Base-by-base conservation (phyloP, 1,140 invertebrate genomes). In the Proctacanthus coquilletti region DNA sequence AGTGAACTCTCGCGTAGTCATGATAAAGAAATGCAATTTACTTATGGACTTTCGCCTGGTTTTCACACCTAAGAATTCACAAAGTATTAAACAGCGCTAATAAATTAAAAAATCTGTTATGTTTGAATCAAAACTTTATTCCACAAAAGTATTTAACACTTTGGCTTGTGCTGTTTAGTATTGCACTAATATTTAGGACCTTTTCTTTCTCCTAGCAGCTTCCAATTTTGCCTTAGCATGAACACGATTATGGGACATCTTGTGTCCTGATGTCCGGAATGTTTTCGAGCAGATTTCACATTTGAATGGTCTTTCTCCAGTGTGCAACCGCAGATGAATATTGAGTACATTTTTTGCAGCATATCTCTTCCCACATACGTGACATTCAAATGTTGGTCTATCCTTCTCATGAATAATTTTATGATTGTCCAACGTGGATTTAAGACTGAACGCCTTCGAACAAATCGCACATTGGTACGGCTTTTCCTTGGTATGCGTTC, bases 251-350 rank as follows among this genome's bases (percentile, higher is more conserved):
- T 62, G 60, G 10, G 44, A 40, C 17, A 46, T 39, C 3, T 50
- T 35, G 39, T 52, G 56, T 0, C 51, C 50, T 15, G 48, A 54
- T 21, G 52, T 55, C 4, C 51, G 72, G 49, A 74, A 76, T 2
- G 61, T 61, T 46, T 72, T 69, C 34, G 59, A 62, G 46, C 72
- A 75, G 33, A 51, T 43, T 4, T 58, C 51, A 47, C 64, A 65
- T 10, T 34, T 32, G 40, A 51, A 55, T 1, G 56, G 53, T 9
- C 43, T 46, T 17, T 50, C 48, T 1, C 51, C 50, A 4, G 51
- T 60, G 46, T 63, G 61, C 3, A 58, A 39, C 6, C 50, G 40
- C 31, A 48, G 38, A 41, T 63, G 61, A 14, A 51, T 19, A 15
- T 44, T 42, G 5, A 61, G 31, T 9, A 45, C 40, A 3, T 45